phyloP scores from a whole-genome alignment of 2,888 invertebrate genomes.

The Nipponacmea schrenckii region DNA sequence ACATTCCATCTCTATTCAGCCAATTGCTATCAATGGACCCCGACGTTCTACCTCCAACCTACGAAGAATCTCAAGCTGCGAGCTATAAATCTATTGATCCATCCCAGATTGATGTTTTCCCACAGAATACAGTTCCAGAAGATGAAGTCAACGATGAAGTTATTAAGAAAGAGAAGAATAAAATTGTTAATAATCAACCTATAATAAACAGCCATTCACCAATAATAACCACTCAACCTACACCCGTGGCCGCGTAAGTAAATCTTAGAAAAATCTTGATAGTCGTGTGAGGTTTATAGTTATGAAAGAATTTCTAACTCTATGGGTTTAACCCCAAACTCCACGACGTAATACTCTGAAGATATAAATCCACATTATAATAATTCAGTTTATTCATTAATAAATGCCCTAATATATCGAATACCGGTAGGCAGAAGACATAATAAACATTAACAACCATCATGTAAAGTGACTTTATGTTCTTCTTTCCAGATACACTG shows the following conservation, averaged over 20 bases:
- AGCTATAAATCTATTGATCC: no score
- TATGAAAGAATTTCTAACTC: no score
- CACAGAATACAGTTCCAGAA: background rate
- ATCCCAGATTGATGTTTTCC: background rate
- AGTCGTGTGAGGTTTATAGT: no score
- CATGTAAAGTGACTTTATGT: no score
- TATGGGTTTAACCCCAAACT: no score
- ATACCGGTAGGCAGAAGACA: no score
- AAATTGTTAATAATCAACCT: background rate
- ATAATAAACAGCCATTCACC: background rate
- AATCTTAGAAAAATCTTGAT: background rate
- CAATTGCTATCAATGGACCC: background rate
- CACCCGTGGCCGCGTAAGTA: background rate
- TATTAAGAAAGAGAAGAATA: background rate
- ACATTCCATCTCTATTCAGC: background rate
- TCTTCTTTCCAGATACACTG: background rate
- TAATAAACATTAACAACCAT: no score
- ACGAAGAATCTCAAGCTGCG: background rate
- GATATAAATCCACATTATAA: no score
- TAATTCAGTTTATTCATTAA: no score
- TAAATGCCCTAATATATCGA: no score
- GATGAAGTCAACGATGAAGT: background rate
- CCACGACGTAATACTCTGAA: no score
- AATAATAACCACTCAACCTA: background rate
- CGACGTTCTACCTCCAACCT: background rate